Base-by-base conservation (phyloP, 2,113 vertebrate species). In the Diphyllodes magnificus region DNA sequence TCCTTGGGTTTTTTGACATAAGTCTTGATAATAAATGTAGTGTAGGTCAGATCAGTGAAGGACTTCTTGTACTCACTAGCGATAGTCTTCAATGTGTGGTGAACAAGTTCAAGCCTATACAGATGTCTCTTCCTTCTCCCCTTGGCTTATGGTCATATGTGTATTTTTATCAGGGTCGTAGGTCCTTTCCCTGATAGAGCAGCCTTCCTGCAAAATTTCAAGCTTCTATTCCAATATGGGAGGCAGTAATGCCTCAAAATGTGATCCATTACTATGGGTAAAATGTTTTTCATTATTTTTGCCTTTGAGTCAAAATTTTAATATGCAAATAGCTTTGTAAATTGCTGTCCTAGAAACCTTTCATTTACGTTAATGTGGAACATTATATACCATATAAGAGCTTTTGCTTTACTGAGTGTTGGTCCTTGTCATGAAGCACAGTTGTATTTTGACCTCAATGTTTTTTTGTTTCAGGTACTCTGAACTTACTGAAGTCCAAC, bases 401-500 rank as follows among this genome's bases (percentile, higher is more conserved):
- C 15, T 66, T 68, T 80, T 90, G 15, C 21, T 40, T 80, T 54
- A 8, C 15, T 51, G 57, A 50, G 21, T 50, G 16, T 69, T 65
- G 31, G 21, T 6, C 1, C 6, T 79, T 92, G 47, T 50, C 13
- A 14, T 22, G 28, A 82, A 73, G 66, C 27, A 69, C n/a, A 71
- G 15, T 42, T 45, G 10, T 73, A 20, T 86, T 92, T 95, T 95
- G 24, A 83, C 49, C 9, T 93, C 20, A 3, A 13, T 68, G 9
- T 91, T 63, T 60, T 60, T 97, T 77, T 98, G 11, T 98, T 98
- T 84, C 97, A 99, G 99, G 95, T 99, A 99, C 40, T 98, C 98
- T 53, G 98, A 98, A 88, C 98, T 99, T 93, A 99, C 97, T 71
- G 98, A 97, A 83, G 97, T 94, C 37, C 99, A 99, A 86, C 99